Percentiles rank a stretch among this genome's conserved stretches.
Conservation (phyloP, 1,140 invertebrate species). For the Calycopis cecrops region DNA sequence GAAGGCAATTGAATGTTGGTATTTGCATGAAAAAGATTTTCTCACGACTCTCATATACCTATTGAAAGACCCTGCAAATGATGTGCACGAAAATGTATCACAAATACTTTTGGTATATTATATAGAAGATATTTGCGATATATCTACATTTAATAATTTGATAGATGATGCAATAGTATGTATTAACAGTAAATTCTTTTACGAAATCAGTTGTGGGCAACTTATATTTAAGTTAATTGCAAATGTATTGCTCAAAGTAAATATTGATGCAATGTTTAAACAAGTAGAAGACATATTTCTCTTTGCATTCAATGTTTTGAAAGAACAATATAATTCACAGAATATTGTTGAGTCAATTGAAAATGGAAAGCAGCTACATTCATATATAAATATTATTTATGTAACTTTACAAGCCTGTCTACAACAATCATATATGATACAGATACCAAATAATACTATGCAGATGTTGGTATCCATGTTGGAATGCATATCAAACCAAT, state of each 20-base stretch:
- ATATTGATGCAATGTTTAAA: constrained; percentile 31
- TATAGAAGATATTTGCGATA: constrained; percentile 28
- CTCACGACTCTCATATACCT: constrained; percentile 38
- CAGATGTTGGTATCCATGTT: constrained; percentile 42
- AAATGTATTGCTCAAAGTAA: constrained; percentile 37
- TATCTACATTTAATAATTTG: constrained; percentile 29
- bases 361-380: constrained; percentile 56
- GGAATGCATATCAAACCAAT: constrained; percentile 44
- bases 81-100: constrained; percentile 46
- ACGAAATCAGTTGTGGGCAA: constrained; percentile 52
- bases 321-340: constrained; percentile 35
- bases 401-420: constrained; percentile 41
- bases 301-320: constrained; percentile 43
- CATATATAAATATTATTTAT: constrained; percentile 46
- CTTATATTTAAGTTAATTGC: constrained; percentile 51
- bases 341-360: constrained; percentile 54
- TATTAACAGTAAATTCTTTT: constrained; percentile 57
- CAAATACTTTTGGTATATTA: constrained; percentile 45
- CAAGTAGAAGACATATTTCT: constrained; percentile 46
- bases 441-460: constrained; percentile 30
- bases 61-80: constrained; percentile 52
- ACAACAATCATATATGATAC: constrained; percentile 34
- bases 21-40: constrained; percentile 34
- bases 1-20: constrained; percentile 30
- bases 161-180: constrained; percentile 37